Percentiles rank a stretch among this genome's conserved stretches.
Evolutionary conservation across 2,888 invertebrate genomes (phyloP).

Genomic region (Ormyrus nitidulus): DNA sequence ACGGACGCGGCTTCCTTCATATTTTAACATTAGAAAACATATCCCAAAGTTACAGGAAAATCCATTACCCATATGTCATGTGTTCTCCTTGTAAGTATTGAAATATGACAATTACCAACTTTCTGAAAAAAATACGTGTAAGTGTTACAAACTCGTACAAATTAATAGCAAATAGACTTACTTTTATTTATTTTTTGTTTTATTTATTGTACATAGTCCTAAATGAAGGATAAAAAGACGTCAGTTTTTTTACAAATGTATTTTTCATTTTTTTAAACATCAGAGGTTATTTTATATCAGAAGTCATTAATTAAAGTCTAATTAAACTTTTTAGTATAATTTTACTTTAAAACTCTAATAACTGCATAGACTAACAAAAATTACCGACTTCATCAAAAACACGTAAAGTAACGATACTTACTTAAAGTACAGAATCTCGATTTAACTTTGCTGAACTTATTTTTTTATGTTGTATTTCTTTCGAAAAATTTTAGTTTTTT

Average conservation of each 20-base stretch:
- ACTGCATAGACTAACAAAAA: constrained; percentile 2
- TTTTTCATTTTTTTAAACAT: background rate
- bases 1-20: no score
- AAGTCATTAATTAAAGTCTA: background rate
- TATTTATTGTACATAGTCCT: background rate
- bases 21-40: no score
- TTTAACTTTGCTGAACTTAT: constrained; percentile 3
- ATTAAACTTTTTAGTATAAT: constrained; percentile 12
- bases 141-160: no score
- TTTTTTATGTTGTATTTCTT: background rate
- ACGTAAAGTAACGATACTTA: constrained; percentile 12
- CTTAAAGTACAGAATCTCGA: background rate
- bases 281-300: background rate
- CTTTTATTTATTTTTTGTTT: no score
- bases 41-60: no score
- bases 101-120: no score
- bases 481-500: background rate
- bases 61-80: no score
- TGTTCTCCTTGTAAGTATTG: no score
- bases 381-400: constrained; percentile 16
- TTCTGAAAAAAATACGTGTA: no score
- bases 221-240: background rate
- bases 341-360: constrained; percentile 19
- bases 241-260: background rate
- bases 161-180: no score